phyloP scores from a whole-genome alignment of 2,113 vertebrate genomes.

The Lagopus leucura region DNA sequence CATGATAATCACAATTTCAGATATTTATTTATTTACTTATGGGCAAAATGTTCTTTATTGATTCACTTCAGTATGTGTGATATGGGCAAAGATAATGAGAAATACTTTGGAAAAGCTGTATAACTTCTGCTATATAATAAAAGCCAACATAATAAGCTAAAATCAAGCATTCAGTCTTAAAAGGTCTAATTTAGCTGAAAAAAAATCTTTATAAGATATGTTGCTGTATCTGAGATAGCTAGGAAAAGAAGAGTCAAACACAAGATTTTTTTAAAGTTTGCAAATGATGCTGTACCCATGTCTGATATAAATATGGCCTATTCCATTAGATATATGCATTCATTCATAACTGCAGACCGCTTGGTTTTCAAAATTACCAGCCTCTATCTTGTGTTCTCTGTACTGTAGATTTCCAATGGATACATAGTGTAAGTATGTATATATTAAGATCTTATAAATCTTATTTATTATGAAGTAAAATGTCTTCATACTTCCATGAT shows the following conservation, averaged over 20 bases:
- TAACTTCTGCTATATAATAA: background rate
- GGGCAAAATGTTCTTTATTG: background rate
- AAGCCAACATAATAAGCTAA: background rate
- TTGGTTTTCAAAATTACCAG: background rate
- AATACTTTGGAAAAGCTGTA: background rate
- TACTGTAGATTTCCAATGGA: background rate
- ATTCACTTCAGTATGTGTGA: background rate
- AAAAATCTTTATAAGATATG: background rate
- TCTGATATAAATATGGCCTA: background rate
- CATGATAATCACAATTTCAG: background rate
- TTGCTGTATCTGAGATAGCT: background rate
- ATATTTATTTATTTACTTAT: background rate
- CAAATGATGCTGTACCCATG: background rate
- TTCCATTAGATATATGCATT: background rate
- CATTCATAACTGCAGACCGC: background rate
- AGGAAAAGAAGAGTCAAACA: background rate
- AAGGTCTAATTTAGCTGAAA: background rate
- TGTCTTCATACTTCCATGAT: background rate
- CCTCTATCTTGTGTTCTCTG: background rate
- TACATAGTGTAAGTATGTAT: background rate
- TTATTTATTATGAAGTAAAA: slow-evolving; percentile 7
- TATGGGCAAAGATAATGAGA: background rate
- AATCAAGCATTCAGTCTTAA: background rate
- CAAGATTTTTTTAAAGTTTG: background rate
- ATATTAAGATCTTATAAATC: background rate